Evolutionary conservation across 2,888 invertebrate genomes (phyloP), one percentile per base, ranked within the genome.

Genomic region (Latrodectus hesperus): DNA sequence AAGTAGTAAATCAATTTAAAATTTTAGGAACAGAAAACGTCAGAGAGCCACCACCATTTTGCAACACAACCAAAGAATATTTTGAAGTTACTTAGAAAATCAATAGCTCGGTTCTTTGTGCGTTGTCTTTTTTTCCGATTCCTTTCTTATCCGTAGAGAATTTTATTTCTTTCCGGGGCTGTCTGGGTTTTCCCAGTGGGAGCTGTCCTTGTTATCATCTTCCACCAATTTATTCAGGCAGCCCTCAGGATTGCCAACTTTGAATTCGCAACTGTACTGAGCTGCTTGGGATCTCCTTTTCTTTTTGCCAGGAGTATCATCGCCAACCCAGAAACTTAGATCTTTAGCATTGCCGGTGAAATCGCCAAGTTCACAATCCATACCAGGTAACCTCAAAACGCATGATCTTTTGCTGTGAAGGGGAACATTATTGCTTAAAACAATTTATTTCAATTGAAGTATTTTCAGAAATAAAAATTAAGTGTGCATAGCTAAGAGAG

Each of bases 161-260:
- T 14, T 64, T 52, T 77, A 88, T 49, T 88, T 84, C 53, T 77
- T 84, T 14, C 88, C 88, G 2, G 88, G 88, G 8, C 84, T 68
- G 49, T 84, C 77, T 1, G 83, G 83, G 26, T 84, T 74, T 16
- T 74, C 84, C 88, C 88, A 88, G 52, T 78, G 79, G 1, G 68
- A 64, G 11, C 52, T 81, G 26, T 88, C 88, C n/a, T 84, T 88
- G 14, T 77, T 88, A 52, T 88, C 81, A 11, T 71, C 88, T 6
- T 88, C 84, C 3, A 84, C 72, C 5, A 81, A 70, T 55, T 88
- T 88, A 3, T 73, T 68, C 12, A 88, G 73, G 14, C 88, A 88
- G 1, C 84, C 88, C 52, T 88, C 88, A 0, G 88, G 84, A 22
- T 88, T 88, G n/a, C 88, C 88, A 4, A 88, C 53, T 26, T 84